Percentiles rank a stretch among this genome's conserved stretches.
Evolutionary conservation across 2,888 invertebrate species (phyloP).

Genomic region (Meiosimyza platycephala): DNA sequence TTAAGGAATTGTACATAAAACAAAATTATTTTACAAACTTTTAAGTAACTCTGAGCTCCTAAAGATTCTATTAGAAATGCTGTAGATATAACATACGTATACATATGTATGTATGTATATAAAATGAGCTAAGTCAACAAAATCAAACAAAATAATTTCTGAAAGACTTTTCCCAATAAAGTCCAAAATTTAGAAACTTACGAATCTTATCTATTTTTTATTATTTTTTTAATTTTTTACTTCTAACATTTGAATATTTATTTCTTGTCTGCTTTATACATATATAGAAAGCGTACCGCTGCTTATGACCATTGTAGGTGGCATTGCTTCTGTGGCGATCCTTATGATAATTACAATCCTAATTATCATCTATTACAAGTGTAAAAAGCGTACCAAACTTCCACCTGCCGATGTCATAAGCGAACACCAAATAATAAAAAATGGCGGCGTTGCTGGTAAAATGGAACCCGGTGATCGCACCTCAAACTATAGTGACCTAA

Average conservation of each 20-base stretch:
- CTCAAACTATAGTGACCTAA: slow-evolving; percentile 92
- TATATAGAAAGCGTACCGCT: slow-evolving; percentile 81
- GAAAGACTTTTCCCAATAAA: too few species aligned
- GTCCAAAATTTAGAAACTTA: too few species aligned
- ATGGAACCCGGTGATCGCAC: slow-evolving; percentile 79
- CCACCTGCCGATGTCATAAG: slow-evolving; percentile 67
- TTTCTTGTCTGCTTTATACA: slow-evolving; percentile 50
- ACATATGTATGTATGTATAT: too few species aligned
- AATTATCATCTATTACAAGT: slow-evolving; percentile 82
- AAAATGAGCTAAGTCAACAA: too few species aligned
- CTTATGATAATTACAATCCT: slow-evolving; percentile 85
- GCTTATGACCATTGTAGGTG: slow-evolving; percentile 84
- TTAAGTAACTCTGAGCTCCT: slow-evolving; percentile 1
- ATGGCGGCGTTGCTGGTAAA: slow-evolving; percentile 58
- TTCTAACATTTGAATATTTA: slow-evolving; percentile 4
- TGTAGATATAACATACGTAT: too few species aligned
- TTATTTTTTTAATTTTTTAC: slow-evolving; percentile 4
- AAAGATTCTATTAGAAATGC: background rate
- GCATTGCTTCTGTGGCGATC: slow-evolving; percentile 82
- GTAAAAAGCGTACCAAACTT: slow-evolving; percentile 63
- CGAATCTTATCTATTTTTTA: too few species aligned
- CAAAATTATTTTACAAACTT: background rate
- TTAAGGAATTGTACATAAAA: too few species aligned
- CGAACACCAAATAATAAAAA: slow-evolving; percentile 68
- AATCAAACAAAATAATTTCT: too few species aligned